Evolutionary conservation across 92 coral and sea anemone genomes (phyloP), one percentile per base, ranked within the genome.

Genomic region (Micromussa lordhowensis): DNA sequence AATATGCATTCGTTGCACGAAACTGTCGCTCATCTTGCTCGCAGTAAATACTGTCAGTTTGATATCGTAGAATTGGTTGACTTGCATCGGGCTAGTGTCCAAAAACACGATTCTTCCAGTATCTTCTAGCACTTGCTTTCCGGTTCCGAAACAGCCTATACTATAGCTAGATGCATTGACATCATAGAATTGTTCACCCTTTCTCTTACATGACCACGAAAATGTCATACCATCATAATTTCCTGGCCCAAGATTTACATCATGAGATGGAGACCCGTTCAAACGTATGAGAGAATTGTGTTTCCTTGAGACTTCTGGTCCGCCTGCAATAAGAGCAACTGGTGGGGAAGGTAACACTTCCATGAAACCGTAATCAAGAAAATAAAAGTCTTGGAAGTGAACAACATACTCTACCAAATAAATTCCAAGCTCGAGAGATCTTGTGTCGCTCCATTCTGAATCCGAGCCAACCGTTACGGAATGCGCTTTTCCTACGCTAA

Each of bases 291-390:
- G 30, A 2, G 38, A 17, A 22, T n/a, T 26, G 24, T 79, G 75
- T 36, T 82, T 73, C 12, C 90, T 68, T 7, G 79, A 75, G 49
- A 79, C 85, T 14, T 48, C 30, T n/a, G 78, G 51, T 17, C 85
- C 90, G 13, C 90, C 90, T 7, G 55, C 79, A 68, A 87, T 87
- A 53, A 31, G 19, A 1, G 90, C 85, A 24, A 87, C 90, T 7
- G 83, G 90, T 10, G 89, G 89, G 7, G 89, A 79, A 29, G 83
- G 68, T 5, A 61, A 17, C 14, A 72, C 66, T 1, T 59, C 22
- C 19, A 86, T 14, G 26, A 86, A 86, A 2, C 89, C 89, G 13
- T 66, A 79, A 48, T 86, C 78, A 40, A 77, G 84, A 35, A 86
- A 77, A 19, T 54, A 78, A 40, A 71, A 78, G 14, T 78, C 63